phyloP scores from a whole-genome alignment of 1,140 invertebrate genomes.

The Pachypeltis micranthus region DNA sequence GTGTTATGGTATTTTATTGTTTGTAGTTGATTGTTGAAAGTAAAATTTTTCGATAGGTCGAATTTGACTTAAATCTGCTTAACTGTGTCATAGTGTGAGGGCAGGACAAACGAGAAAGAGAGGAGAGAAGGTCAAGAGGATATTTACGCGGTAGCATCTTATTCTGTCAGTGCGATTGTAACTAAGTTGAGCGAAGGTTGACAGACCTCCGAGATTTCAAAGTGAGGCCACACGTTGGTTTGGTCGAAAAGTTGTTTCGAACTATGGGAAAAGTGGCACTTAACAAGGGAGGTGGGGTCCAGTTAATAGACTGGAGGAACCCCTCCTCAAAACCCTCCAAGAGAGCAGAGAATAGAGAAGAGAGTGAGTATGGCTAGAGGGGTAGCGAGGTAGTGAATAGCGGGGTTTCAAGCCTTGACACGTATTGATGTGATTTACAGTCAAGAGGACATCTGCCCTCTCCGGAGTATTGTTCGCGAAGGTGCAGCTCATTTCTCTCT shows the following conservation, averaged over 20 bases:
- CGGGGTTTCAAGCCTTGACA: not conserved
- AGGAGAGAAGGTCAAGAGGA: too few relatives aligned
- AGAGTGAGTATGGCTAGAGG: not conserved
- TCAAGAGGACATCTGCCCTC: constrained; percentile 5
- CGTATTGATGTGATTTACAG: constrained; percentile 19
- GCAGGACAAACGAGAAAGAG: too few relatives aligned
- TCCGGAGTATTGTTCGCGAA: not conserved
- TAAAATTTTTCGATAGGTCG: too few relatives aligned
- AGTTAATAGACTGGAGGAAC: constrained; percentile 3
- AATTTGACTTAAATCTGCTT: too few relatives aligned
- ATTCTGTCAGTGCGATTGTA: too few relatives aligned
- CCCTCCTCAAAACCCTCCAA: constrained; percentile 1
- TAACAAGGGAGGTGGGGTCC: constrained; percentile 5
- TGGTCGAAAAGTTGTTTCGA: constrained; percentile 5
- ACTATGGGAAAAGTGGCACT: constrained; percentile 9
- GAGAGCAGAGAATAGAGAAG: constrained; percentile 1
- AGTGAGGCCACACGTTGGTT: not conserved
- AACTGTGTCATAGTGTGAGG: too few relatives aligned
- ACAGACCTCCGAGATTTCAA: too few relatives aligned
- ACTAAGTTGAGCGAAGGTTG: too few relatives aligned
- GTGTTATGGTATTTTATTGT: too few relatives aligned
- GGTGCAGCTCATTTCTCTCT: constrained; percentile 5
- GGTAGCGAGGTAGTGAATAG: constrained; percentile 4
- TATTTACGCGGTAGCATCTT: too few relatives aligned
- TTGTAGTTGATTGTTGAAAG: too few relatives aligned